phyloP scores from a whole-genome alignment of 2,113 vertebrate genomes.

The Tichodroma muraria region DNA sequence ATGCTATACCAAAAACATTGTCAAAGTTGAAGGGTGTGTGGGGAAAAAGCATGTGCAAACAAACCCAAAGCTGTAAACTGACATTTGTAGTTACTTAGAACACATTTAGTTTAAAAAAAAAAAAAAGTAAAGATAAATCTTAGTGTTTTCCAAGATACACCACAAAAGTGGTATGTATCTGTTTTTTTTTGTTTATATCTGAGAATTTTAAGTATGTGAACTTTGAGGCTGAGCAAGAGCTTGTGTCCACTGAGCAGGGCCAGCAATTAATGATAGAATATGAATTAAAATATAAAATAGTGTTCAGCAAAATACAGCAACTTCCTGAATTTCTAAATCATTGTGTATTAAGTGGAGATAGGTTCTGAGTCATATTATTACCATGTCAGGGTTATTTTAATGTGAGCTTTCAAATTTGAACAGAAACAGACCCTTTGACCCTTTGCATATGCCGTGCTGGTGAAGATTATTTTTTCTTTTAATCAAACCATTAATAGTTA shows the following conservation, averaged over 20 bases:
- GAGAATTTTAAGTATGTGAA: background rate
- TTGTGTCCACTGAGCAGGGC: background rate
- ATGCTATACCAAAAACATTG: conserved; percentile 46
- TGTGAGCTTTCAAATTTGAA: background rate
- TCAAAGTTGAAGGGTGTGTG: background rate
- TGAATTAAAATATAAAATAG: background rate
- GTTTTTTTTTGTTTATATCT: conserved; percentile 8
- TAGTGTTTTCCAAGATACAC: conserved; percentile 10
- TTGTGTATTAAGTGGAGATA: background rate
- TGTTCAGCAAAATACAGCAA: background rate
- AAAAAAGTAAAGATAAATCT: background rate
- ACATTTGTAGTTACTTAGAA: conserved; percentile 32
- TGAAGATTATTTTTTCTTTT: background rate
- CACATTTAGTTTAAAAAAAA: background rate
- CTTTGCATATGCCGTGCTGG: background rate
- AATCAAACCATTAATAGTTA: background rate
- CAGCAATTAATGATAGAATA: background rate
- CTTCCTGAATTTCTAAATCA: background rate
- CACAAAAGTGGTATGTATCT: background rate
- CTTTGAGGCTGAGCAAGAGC: background rate
- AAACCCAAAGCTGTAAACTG: conserved; percentile 31
- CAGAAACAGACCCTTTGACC: background rate
- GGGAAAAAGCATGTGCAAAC: background rate
- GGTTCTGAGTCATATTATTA: background rate
- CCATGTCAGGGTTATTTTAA: background rate